Base-by-base conservation (phyloP, 2,797 vertebrate species). In the Botia kubotai region DNA sequence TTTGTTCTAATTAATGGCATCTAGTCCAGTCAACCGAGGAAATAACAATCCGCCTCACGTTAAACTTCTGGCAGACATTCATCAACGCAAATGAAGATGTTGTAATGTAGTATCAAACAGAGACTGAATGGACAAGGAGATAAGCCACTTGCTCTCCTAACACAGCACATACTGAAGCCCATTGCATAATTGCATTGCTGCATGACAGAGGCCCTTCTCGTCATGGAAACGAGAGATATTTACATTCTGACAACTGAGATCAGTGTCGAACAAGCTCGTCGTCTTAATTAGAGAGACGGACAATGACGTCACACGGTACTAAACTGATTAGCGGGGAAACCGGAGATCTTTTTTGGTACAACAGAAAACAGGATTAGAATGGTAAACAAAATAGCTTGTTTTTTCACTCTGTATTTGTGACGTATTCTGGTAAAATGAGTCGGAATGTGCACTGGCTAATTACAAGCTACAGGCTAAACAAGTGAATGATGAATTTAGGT, bases 161-260 rank as follows among this genome's bases (percentile, higher is more conserved):
- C 77, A 72, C 50, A 66, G 19, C 65, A 26, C 60, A 79, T 91
- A 88, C 83, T 80, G 71, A 88, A 85, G 89, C 87, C 86, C 86
- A 81, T 91, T 82, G 88, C 88, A 87, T 85, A 91, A 93, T 93
- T 90, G 89, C 89, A 88, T 87, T 57, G 88, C 53, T 68, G 71
- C 68, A 33, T 79, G 62, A 85, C 80, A 86, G 85, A 63, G 82
- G 11, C 50, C 39, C 52, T 87, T 87, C 89, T 90, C 90, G 70
- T 90, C 87, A 80, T 0, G 85, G 85, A 72, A 90, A 84, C 80
- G 83, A 85, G 87, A 90, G 87, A 91, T 85, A 88, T 89, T 88
- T 81, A 89, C 87, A 74, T 74, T 79, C 65, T 79, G 72, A 79
- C 81, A 75, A 73, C 69, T 75, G 71, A 57, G 75, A 89, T 85